Evolutionary conservation across 2,888 invertebrate genomes (phyloP).

Genomic region (Emmelina monodactyla): DNA sequence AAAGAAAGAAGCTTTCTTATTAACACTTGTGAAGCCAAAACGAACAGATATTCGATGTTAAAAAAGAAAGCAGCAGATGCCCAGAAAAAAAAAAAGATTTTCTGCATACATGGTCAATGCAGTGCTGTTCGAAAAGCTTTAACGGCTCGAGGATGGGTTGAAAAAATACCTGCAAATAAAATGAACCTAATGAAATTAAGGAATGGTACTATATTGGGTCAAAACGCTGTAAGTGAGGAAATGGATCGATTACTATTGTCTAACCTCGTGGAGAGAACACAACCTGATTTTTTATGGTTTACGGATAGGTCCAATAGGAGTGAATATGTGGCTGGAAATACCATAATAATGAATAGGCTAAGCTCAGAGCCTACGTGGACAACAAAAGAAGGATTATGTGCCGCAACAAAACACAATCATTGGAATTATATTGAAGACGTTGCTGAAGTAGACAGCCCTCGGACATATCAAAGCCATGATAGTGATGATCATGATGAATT

Average conservation of each 20-base stretch:
- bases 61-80: slow-evolving; percentile 54
- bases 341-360: slow-evolving; percentile 41
- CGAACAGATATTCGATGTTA: slow-evolving; percentile 31
- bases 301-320: slow-evolving; percentile 28
- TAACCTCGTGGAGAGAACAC: slow-evolving; percentile 37
- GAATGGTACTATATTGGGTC: slow-evolving; percentile 25
- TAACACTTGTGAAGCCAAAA: slow-evolving; percentile 33
- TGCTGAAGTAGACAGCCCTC: slow-evolving; percentile 73
- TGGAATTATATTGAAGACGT: slow-evolving; percentile 70
- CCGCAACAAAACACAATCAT: slow-evolving; percentile 66
- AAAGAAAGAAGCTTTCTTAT: slow-evolving; percentile 47
- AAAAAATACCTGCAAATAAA: slow-evolving; percentile 62
- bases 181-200: slow-evolving; percentile 45
- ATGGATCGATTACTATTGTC: slow-evolving; percentile 48
- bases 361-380: slow-evolving; percentile 45
- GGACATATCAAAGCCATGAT: slow-evolving; percentile 72
- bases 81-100: slow-evolving; percentile 59
- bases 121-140: slow-evolving; percentile 66
- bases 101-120: slow-evolving; percentile 60
- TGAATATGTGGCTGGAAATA: slow-evolving; percentile 28
- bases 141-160: slow-evolving; percentile 74
- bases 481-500: slow-evolving; percentile 66
- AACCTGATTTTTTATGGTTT: slow-evolving; percentile 47
- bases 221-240: slow-evolving; percentile 31
- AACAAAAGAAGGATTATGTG: slow-evolving; percentile 55